Conservation (phyloP, 2,797 vertebrate species). For the Potorous gilbertii region DNA sequence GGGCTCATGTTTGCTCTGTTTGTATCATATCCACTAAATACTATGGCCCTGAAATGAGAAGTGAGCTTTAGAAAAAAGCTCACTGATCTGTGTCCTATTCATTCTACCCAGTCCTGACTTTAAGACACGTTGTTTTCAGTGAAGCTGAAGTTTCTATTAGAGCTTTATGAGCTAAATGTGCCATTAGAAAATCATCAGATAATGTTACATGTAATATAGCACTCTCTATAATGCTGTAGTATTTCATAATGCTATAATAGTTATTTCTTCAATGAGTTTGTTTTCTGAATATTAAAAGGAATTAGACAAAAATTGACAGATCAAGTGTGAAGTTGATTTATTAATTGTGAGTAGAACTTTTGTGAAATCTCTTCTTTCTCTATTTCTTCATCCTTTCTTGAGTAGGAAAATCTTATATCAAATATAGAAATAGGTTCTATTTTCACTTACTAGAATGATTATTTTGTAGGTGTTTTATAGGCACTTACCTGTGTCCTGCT, state of each 20-base stretch:
- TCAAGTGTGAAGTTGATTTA: neutral
- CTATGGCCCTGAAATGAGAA: conserved; percentile 50
- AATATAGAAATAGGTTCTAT: neutral
- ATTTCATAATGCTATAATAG: conserved; percentile 12
- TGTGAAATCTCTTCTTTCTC: neutral
- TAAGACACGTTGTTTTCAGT: neutral
- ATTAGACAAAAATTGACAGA: neutral
- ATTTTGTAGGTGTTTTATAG: neutral
- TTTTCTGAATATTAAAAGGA: conserved; percentile 53
- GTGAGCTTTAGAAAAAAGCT: conserved; percentile 65
- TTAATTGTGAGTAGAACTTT: neutral
- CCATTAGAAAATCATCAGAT: conserved; percentile 40
- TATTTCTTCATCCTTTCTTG: neutral
- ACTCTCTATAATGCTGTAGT: neutral
- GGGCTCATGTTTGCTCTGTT: conserved; percentile 46
- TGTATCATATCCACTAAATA: conserved; percentile 47
- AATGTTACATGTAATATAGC: neutral
- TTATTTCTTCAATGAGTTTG: conserved; percentile 38
- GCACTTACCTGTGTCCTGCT: neutral
- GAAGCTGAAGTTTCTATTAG: conserved; percentile 25
- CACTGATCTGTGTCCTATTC: conserved; percentile 54
- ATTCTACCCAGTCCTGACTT: conserved; percentile 26
- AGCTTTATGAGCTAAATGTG: conserved; percentile 38
- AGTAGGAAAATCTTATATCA: neutral
- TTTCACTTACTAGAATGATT: neutral